Percentiles rank a stretch among this genome's conserved stretches.
Evolutionary conservation across 2,113 vertebrate genomes (phyloP).

Genomic region (Myotis brandtii): DNA sequence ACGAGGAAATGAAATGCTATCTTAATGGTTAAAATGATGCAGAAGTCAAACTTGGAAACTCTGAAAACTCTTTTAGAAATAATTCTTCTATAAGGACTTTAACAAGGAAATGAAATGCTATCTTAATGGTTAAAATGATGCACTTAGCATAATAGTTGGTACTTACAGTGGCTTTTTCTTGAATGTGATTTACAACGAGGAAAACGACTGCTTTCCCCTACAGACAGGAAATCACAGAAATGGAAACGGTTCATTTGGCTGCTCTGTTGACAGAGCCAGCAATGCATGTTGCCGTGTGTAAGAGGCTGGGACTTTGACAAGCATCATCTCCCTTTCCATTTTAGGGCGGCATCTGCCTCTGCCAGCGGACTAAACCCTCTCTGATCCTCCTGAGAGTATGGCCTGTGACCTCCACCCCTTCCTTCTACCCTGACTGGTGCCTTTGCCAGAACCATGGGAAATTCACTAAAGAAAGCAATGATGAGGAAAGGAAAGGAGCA

Average conservation of each 20-base stretch:
- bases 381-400: not conserved
- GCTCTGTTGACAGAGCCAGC: not conserved
- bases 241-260: slow-evolving; percentile 29
- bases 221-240: not conserved
- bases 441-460: not conserved
- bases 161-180: slow-evolving; percentile 44
- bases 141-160: slow-evolving; percentile 60
- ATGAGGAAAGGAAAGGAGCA: not conserved
- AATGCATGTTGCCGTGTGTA: not conserved
- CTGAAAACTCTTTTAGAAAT: not conserved
- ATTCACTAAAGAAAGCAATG: not conserved
- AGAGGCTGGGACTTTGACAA: not conserved
- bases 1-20: slow-evolving; percentile 39
- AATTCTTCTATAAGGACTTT: slow-evolving; percentile 53
- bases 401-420: not conserved
- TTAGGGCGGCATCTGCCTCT: not conserved
- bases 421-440: not conserved
- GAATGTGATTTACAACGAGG: slow-evolving; percentile 40
- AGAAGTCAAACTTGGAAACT: not conserved
- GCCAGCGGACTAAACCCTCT: not conserved
- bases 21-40: slow-evolving; percentile 58
- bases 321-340: not conserved
- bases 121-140: slow-evolving; percentile 59
- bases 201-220: slow-evolving; percentile 23
- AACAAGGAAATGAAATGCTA: slow-evolving; percentile 40